A percentile compares a stretch with the other conserved stretches of the same genome.
These are phyloP conservation scores for Micromesistius poutassou DNA, from an alignment of 2,797 vertebrate genomes.

Conservation along the genomic window DNA sequence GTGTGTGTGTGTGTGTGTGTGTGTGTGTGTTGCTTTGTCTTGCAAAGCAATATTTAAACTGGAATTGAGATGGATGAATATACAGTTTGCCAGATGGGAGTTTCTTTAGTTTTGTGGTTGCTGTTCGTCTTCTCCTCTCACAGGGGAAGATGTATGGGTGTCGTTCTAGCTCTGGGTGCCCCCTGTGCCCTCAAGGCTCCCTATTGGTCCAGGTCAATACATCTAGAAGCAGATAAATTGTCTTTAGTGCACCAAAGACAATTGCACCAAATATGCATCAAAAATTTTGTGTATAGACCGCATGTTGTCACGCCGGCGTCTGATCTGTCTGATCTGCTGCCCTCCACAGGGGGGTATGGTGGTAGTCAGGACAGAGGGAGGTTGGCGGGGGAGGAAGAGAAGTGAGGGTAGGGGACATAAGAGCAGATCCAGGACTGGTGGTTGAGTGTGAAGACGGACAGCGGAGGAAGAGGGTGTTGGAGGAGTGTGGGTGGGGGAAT, in stretches of 20 bases:
- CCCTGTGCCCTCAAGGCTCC: too few species aligned
- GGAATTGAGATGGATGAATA: conserved; percentile 56
- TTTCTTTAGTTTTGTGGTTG: conserved; percentile 28
- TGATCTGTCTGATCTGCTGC: conserved; percentile 52
- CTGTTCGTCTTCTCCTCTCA: too few species aligned
- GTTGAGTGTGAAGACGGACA: background rate
- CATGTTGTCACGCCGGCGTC: conserved; percentile 9
- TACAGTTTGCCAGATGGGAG: conserved; percentile 33
- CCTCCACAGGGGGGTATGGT: conserved; percentile 12
- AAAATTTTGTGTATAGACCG: too few species aligned
- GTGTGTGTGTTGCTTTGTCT: conserved; percentile 4
- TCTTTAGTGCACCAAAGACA: conserved; percentile 39
- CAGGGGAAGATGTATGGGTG: conserved; percentile 56
- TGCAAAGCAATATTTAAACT: conserved; percentile 25
- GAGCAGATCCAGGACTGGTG: too few species aligned
- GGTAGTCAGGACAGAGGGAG: conserved; percentile 36
- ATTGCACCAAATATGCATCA: too few species aligned
- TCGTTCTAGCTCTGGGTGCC: conserved; percentile 29
- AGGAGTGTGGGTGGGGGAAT: conserved; percentile 39
- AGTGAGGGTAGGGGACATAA: too few species aligned
- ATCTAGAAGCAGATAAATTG: too few species aligned
- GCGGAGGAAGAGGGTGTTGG: background rate
- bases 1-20: background rate
- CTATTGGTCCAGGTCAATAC: too few species aligned
- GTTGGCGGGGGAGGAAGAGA: background rate